Conservation (phyloP, 2,797 vertebrate genomes). For the Chromobotia macracanthus region DNA sequence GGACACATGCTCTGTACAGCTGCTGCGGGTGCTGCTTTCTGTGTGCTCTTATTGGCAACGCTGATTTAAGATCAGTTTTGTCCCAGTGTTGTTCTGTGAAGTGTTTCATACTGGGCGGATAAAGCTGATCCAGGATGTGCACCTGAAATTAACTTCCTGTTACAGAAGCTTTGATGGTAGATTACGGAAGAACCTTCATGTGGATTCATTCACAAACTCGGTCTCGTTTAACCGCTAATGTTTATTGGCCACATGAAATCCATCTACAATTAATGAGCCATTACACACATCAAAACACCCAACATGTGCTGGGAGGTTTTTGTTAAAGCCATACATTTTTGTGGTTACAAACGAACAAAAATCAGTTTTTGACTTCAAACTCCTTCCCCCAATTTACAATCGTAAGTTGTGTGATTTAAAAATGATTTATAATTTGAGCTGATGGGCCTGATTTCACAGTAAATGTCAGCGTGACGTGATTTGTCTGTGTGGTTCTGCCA, state of each 20-base stretch:
- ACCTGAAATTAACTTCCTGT: background rate
- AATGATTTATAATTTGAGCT: too few species aligned
- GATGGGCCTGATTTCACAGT: too few species aligned
- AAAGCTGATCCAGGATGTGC: background rate
- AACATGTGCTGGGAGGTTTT: background rate
- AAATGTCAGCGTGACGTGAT: too few species aligned
- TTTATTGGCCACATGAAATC: background rate
- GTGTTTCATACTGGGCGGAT: background rate
- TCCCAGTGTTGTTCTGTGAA: background rate
- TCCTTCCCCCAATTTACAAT: too few species aligned
- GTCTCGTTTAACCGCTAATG: background rate
- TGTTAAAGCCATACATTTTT: too few species aligned
- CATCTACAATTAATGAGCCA: background rate
- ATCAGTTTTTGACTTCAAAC: too few species aligned
- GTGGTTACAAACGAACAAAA: too few species aligned
- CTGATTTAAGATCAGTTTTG: constrained; percentile 30
- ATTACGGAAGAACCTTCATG: background rate
- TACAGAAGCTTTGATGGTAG: background rate
- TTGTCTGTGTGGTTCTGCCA: too few species aligned
- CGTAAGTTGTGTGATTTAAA: too few species aligned
- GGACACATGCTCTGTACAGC: constrained; percentile 28
- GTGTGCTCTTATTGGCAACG: background rate
- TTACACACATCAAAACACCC: background rate
- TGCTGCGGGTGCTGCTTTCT: constrained; percentile 1
- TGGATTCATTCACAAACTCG: background rate